A percentile compares a stretch with the other conserved stretches of the same genome.
Evolutionary conservation across 2,113 vertebrate species (phyloP).

Genomic region (Ctenodactylus gundi): DNA sequence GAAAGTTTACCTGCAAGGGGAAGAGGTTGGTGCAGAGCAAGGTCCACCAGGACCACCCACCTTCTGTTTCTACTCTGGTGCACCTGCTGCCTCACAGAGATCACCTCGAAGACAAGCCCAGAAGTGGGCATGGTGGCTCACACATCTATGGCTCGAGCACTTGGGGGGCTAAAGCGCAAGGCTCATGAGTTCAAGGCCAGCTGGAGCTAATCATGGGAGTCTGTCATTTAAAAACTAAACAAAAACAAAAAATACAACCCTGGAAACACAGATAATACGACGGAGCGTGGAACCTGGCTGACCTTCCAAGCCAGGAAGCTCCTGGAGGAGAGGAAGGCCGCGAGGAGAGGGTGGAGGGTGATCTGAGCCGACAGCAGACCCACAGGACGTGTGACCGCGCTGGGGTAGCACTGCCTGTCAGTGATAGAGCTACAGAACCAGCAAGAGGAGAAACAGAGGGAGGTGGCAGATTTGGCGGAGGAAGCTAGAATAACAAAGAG

Average conservation of each 20-base stretch:
- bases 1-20: not conserved
- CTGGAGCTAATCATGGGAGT: not conserved
- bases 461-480: slow-evolving; percentile 81
- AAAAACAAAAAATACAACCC: not conserved
- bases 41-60: not conserved
- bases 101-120: not conserved
- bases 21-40: not conserved
- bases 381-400: slow-evolving; percentile 91
- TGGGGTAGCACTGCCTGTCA: slow-evolving; percentile 84
- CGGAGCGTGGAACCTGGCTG: not conserved
- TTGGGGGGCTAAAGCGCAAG: not conserved
- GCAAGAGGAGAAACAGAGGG: slow-evolving; percentile 90
- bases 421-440: slow-evolving; percentile 84
- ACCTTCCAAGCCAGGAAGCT: not conserved
- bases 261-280: not conserved
- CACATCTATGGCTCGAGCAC: not conserved
- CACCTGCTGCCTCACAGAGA: not conserved
- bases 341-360: slow-evolving; percentile 49
- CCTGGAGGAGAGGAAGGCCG: not conserved
- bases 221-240: too few relatives aligned
- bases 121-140: not conserved
- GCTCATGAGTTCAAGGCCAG: not conserved
- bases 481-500: not conserved
- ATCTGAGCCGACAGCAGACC: slow-evolving; percentile 93
- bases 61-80: not conserved